phyloP scores from a whole-genome alignment of 2,888 invertebrate genomes.

The Acleris literana region DNA sequence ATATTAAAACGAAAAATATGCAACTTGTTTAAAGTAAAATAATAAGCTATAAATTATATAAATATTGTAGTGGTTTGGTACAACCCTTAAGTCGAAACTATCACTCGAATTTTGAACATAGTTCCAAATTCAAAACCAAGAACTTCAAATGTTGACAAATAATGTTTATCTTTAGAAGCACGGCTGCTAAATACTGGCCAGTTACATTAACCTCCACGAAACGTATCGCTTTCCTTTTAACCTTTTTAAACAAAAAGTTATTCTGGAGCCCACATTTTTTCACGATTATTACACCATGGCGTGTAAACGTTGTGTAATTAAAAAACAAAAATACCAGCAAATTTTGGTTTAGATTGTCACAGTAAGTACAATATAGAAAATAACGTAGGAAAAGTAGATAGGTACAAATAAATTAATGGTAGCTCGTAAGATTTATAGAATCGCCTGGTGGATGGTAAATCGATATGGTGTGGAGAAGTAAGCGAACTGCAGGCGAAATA shows the following conservation, averaged over 20 bases:
- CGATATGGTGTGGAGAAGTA: conserved; percentile 75
- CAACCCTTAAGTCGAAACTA: conserved; percentile 8
- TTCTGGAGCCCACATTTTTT: not conserved
- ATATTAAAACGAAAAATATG: not conserved
- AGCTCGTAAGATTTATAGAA: conserved; percentile 43
- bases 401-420: conserved; percentile 9
- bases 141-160: conserved; percentile 15
- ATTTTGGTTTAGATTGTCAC: not conserved
- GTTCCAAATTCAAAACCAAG: conserved; percentile 3
- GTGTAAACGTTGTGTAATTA: not conserved
- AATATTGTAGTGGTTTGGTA: not conserved
- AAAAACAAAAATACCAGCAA: not conserved
- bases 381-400: not conserved
- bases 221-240: not conserved
- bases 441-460: conserved; percentile 55
- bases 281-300: not conserved
- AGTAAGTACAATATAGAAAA: not conserved
- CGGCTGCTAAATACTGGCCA: conserved; percentile 18
- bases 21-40: not conserved
- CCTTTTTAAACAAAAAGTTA: not conserved
- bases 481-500: conserved; percentile 78
- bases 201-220: conserved; percentile 14
- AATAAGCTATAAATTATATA: not conserved
- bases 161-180: conserved; percentile 7
- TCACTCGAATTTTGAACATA: not conserved